Percentiles rank a stretch among this genome's conserved stretches.
Conservation (phyloP, 2,797 vertebrate genomes). For the Denticeps clupeoides region DNA sequence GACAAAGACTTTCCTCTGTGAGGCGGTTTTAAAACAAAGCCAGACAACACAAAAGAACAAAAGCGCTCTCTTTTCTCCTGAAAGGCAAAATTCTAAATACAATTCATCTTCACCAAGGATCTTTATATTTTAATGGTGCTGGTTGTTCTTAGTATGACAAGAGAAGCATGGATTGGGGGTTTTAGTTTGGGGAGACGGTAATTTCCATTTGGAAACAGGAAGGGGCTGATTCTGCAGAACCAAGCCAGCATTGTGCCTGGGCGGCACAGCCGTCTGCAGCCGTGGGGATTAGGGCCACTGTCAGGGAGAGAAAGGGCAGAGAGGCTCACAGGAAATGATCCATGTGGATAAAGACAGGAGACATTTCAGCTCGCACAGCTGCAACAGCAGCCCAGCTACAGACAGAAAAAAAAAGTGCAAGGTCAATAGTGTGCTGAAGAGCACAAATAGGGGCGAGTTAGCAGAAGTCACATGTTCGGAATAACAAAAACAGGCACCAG, state of each 20-base stretch:
- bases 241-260: slow-evolving; percentile 3
- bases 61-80: no score
- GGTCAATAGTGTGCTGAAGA: slow-evolving; percentile 38
- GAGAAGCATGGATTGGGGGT: no score
- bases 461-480: slow-evolving; percentile 8
- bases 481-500: slow-evolving; percentile 18
- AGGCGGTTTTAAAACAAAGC: no score
- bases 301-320: slow-evolving; percentile 50
- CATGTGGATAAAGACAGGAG: slow-evolving; percentile 38
- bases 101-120: no score
- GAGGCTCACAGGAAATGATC: slow-evolving; percentile 54
- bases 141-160: no score
- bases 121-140: no score
- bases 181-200: no score
- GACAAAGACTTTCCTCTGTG: no score
- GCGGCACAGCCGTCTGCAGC: slow-evolving; percentile 6
- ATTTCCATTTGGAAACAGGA: background rate
- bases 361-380: slow-evolving; percentile 39
- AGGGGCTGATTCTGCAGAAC: background rate
- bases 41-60: no score
- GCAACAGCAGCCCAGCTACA: slow-evolving; percentile 32
- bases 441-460: slow-evolving; percentile 28
- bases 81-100: no score
- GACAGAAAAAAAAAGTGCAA: slow-evolving; percentile 35
- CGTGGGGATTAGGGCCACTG: slow-evolving; percentile 46